phyloP scores from a whole-genome alignment of 2,797 vertebrate genomes.

The Lerista edwardsae region DNA sequence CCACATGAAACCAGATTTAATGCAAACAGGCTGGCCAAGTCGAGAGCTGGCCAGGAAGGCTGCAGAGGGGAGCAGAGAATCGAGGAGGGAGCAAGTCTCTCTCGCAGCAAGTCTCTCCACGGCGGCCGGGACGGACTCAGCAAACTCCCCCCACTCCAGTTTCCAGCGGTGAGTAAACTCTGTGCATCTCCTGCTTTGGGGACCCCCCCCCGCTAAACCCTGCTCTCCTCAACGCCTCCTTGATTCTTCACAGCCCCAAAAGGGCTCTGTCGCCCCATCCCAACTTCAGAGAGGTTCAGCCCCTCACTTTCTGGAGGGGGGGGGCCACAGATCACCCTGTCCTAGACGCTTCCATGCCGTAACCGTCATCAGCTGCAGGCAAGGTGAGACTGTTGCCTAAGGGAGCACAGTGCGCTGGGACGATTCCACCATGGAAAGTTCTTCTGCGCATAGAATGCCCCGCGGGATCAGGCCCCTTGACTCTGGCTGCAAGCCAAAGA shows the following conservation, averaged over 20 bases:
- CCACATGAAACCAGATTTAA: conserved; percentile 83
- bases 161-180: not conserved
- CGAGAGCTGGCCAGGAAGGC: conserved; percentile 1
- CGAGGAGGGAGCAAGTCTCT: conserved; percentile 18
- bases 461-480: not conserved
- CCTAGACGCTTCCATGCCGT: not conserved
- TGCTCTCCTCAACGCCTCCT: too few species aligned
- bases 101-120: not conserved
- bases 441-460: not conserved
- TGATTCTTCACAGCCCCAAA: too few species aligned
- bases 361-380: too few species aligned
- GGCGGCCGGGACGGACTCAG: not conserved
- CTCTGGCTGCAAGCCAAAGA: not conserved
- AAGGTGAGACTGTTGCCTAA: too few species aligned
- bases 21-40: conserved; percentile 90
- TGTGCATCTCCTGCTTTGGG: not conserved
- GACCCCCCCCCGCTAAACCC: not conserved
- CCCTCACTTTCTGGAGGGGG: not conserved
- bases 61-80: conserved; percentile 53
- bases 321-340: too few species aligned
- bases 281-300: not conserved
- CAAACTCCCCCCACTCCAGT: not conserved
- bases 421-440: not conserved
- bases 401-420: not conserved
- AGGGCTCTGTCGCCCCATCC: not conserved